Percentiles rank a stretch among this genome's conserved stretches.
Evolutionary conservation across 1,140 invertebrate species (phyloP).

Genomic region (Stegodyphus dumicola): DNA sequence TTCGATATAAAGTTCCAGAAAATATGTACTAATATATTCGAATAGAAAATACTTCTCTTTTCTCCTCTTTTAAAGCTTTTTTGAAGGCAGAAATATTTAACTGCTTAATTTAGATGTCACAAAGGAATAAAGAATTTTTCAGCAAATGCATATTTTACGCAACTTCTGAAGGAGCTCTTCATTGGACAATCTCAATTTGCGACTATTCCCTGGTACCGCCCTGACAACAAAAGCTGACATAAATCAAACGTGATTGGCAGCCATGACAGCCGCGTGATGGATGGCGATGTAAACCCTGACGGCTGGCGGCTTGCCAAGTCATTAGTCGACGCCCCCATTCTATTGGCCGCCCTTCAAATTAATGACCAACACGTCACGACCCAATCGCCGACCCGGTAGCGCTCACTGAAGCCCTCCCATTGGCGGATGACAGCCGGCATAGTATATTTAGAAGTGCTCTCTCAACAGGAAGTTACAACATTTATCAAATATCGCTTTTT

Average conservation of each 20-base stretch:
- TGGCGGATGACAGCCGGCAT: constrained; percentile 12
- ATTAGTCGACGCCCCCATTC: constrained; percentile 56
- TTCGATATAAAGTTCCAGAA: too few species aligned
- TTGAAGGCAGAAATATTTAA: too few species aligned
- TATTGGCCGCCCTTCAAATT: constrained; percentile 52
- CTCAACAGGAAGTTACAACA: not conserved
- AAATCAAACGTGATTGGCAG: constrained; percentile 63
- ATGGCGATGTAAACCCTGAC: constrained; percentile 57
- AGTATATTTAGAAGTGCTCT: not conserved
- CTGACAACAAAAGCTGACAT: constrained; percentile 61
- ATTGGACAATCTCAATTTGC: constrained; percentile 49
- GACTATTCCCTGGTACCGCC: constrained; percentile 16
- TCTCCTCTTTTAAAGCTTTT: too few species aligned
- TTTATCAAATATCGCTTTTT: not conserved
- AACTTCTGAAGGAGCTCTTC: not conserved
- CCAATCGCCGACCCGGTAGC: constrained; percentile 37
- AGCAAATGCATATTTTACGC: too few species aligned
- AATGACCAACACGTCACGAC: constrained; percentile 46
- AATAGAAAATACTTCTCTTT: too few species aligned
- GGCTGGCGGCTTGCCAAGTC: constrained; percentile 58
- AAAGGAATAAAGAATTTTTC: too few species aligned
- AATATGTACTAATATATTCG: too few species aligned
- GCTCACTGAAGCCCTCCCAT: constrained; percentile 10
- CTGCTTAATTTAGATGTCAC: too few species aligned
- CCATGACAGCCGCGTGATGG: constrained; percentile 59